phyloP scores from a whole-genome alignment of 2,113 vertebrate species.

The Trochalopteron elliotii region DNA sequence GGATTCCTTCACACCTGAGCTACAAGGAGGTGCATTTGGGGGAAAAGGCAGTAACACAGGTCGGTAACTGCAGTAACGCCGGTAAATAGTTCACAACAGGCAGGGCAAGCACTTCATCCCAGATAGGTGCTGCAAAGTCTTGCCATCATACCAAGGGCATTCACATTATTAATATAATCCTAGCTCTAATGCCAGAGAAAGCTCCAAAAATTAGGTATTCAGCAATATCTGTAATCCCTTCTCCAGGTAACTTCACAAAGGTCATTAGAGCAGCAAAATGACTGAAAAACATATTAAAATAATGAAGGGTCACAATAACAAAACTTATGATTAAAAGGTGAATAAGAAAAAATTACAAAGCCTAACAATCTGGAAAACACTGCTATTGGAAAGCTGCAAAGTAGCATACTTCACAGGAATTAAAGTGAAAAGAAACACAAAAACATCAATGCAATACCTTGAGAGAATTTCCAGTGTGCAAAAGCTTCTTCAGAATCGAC shows the following conservation, averaged over 20 bases:
- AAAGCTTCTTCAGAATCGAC: conserved; percentile 97
- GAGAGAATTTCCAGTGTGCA: conserved; percentile 98
- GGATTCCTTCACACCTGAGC: conserved; percentile 97
- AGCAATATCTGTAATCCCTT: background rate
- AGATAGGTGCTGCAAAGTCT: background rate
- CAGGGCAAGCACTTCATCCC: background rate
- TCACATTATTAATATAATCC: background rate
- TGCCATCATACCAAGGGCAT: background rate
- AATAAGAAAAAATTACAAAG: background rate
- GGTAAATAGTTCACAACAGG: background rate
- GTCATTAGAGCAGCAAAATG: background rate
- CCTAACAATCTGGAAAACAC: background rate
- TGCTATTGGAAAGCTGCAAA: background rate
- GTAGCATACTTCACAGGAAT: background rate
- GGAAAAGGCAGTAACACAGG: background rate
- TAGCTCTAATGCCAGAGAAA: background rate
- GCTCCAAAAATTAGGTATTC: background rate
- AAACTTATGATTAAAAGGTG: background rate
- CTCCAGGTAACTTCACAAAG: background rate
- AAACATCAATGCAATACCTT: conserved; percentile 81
- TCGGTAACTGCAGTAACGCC: background rate
- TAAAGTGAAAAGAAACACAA: background rate
- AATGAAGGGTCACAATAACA: background rate
- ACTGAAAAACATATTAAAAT: background rate
- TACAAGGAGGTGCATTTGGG: conserved; percentile 44